Base-by-base conservation (phyloP, 2,888 invertebrate species). In the Antitype chi region DNA sequence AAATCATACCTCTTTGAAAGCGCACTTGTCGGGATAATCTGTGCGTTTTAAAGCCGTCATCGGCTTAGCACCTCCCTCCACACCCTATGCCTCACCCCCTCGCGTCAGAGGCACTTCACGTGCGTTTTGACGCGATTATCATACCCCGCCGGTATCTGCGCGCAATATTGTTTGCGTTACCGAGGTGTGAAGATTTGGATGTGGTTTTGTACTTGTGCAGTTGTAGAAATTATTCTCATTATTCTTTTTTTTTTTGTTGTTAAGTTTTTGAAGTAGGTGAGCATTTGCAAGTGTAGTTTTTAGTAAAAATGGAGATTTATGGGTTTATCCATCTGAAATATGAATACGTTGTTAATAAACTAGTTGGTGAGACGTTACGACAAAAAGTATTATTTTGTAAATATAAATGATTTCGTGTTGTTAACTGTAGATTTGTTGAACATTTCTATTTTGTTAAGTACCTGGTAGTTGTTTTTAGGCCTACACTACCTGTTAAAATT, bases 41-140 rank as follows among this genome's bases (percentile, higher is more conserved):
- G 95, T 92, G 93, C 94, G 94, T 95, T 96, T 95, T 95, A 95
- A 95, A 96, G 94, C 95, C 92, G 94, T 92, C 94, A 93, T 93
- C 94, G 94, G 95, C 96, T 96, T 96, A 96, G 93, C 91, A 80
- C 87, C 82, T 67, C 81, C 86, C 76, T 77, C 67, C 53, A 67
- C 73, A 64, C 74, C 78, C 80, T 80, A 78, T 69, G 60, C 49
- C 55, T 60, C 70, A 47, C 78, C 74, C 84, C 82, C 82, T 85
- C 86, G 88, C 87, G 90, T 89, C 74, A 72, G 82, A 87, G 92
- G 92, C 93, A 94, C 96, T 96, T 95, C 95, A 96, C 95, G 96
- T 96, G 96, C 96, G 96, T 96, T 96, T 96, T 96, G 96, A 96
- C 96, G 96, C 96, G 96, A 96, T 96, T 96, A 96, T 96, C 96